Evolutionary conservation across 2,888 invertebrate genomes (phyloP), one percentile per base, ranked within the genome.

Genomic region (Sturmia bella): DNA sequence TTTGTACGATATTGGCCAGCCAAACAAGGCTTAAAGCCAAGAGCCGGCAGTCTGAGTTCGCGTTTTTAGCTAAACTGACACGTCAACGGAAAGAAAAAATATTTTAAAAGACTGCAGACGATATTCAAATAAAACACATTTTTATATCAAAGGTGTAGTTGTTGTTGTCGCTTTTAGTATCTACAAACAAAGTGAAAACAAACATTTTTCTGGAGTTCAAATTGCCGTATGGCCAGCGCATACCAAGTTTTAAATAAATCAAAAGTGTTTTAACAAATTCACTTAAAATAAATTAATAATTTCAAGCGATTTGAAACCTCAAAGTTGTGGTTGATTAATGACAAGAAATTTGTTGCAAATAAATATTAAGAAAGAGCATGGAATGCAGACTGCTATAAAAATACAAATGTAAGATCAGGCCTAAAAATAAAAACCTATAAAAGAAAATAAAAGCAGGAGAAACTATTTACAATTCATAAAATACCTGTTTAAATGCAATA

Each of bases 41-140:
- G 74, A 85, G 77, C 75, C 84, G 85, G 85, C 89, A 88, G 89
- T 89, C 87, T 86, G 73, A 87, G 86, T 87, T 89, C 88, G 89
- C 89, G 88, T 84, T 88, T 85, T 84, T 70, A 87, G 87, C 87
- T 84, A 84, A 88, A 85, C 86, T 88, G 89, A 89, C 89, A 89
- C 89, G 89, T 89, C 87, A 87, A 85, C 89, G 88, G 87, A 85
- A 83, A 84, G 78, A 76, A 83, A 81, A 27, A 6, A 81, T 11
- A 41, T 48, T 1, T 6, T 32, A 6, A 6, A 39, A 56, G 59
- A 43, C 39, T 37, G 21, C 5, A 27, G 45, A 83, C 83, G 84
- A 64, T 56, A 43, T 32, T 48, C 15, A 21, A 13, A 9, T n/a
- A 7, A n/a, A 41, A 39, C 3, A 27, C 61, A 59, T 50, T 39